These are phyloP conservation scores for Cordilura impudica DNA, from an alignment of 2,888 invertebrate species.

Conservation along the genomic window DNA sequence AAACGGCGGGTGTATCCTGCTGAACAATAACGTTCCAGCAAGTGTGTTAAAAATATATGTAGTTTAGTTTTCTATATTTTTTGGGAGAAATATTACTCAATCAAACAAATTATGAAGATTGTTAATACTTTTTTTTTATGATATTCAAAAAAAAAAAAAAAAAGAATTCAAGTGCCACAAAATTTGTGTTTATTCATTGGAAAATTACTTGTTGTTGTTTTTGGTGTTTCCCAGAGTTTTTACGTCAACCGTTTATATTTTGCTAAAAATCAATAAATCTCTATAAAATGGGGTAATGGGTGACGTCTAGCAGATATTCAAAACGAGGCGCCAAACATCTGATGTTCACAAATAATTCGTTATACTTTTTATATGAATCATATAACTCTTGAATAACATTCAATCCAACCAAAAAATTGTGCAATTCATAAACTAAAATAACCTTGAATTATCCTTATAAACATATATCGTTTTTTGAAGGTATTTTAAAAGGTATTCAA, in stretches of 20 bases:
- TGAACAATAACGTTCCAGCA: not conserved
- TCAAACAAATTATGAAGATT: not conserved
- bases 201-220: not conserved
- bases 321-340: constrained; percentile 56
- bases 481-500: not conserved
- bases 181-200: not conserved
- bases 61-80: not conserved
- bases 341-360: not conserved
- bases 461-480: not conserved
- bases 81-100: constrained; percentile 8
- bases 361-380: not conserved
- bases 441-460: constrained; percentile 10
- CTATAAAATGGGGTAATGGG: constrained; percentile 17
- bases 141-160: not conserved
- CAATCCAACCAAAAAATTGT: not conserved
- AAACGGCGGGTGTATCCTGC: not conserved
- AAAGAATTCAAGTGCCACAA: not conserved
- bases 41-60: not conserved
- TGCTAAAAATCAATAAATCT: constrained; percentile 61
- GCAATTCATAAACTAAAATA: not conserved
- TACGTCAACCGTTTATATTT: constrained; percentile 8
- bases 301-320: not conserved
- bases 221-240: not conserved
- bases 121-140: too few relatives aligned
- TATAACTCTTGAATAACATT: too few relatives aligned